These are phyloP conservation scores for Prostheceraeus crozeri DNA, from an alignment of 2,888 invertebrate species.

Conservation along the genomic window DNA sequence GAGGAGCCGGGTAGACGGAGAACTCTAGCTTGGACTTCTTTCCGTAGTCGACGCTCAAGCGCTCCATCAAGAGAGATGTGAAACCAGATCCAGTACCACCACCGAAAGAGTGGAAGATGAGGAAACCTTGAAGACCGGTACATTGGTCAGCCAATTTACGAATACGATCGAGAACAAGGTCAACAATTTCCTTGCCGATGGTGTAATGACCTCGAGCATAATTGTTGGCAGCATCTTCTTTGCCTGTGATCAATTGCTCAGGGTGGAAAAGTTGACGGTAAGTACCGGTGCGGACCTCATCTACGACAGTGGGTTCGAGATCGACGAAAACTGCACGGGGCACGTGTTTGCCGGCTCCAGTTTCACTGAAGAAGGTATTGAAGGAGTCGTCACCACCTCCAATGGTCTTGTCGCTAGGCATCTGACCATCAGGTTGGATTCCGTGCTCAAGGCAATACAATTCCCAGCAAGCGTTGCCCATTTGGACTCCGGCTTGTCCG, in stretches of 20 bases:
- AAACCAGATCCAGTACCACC: constrained; percentile 51
- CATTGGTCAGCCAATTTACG: constrained; percentile 54
- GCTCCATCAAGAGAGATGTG: constrained; percentile 62
- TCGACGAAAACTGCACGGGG: constrained; percentile 83
- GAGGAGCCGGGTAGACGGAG: constrained; percentile 49
- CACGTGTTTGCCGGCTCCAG: constrained; percentile 86
- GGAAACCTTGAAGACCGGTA: constrained; percentile 62
- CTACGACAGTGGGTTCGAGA: constrained; percentile 82
- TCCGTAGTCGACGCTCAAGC: constrained; percentile 62
- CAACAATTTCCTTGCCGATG: constrained; percentile 48
- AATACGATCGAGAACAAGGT: constrained; percentile 51
- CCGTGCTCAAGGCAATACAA: constrained; percentile 59
- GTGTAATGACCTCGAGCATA: constrained; percentile 49
- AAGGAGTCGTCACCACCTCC: constrained; percentile 68
- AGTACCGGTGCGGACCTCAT: constrained; percentile 46
- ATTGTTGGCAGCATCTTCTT: constrained; percentile 49
- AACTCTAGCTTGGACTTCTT: constrained; percentile 56
- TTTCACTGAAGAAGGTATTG: constrained; percentile 68
- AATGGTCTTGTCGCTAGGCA: constrained; percentile 69
- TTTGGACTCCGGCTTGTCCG: constrained; percentile 58
- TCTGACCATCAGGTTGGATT: constrained; percentile 54
- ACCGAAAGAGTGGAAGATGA: constrained; percentile 62
- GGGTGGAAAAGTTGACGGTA: constrained; percentile 48
- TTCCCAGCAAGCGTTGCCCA: constrained; percentile 60
- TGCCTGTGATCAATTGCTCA: constrained; percentile 47